These are phyloP conservation scores for Andrena cerasifolii DNA, from an alignment of 1,140 invertebrate species.

Conservation along the genomic window DNA sequence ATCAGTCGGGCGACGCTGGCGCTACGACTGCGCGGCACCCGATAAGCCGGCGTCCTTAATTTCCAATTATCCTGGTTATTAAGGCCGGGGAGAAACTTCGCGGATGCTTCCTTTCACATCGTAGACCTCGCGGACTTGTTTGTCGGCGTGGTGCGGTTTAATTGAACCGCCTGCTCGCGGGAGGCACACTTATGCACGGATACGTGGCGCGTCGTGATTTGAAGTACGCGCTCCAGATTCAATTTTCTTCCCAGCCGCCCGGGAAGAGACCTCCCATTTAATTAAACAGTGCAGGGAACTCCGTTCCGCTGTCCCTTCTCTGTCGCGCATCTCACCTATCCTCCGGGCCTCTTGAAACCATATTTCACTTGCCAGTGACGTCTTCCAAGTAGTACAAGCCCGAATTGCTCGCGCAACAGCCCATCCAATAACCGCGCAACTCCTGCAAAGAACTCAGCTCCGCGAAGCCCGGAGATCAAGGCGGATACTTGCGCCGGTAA, in stretches of 20 bases:
- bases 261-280: background rate
- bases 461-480: too few relatives aligned
- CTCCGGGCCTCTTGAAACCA: too few relatives aligned
- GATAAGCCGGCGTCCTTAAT: slow-evolving; percentile 48
- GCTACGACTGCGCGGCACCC: slow-evolving; percentile 12
- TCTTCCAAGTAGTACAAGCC: too few relatives aligned
- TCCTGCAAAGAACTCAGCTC: too few relatives aligned
- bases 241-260: background rate
- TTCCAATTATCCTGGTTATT: slow-evolving; percentile 55
- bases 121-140: slow-evolving; percentile 39
- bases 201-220: background rate
- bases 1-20: slow-evolving; percentile 6
- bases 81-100: slow-evolving; percentile 49
- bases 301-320: background rate
- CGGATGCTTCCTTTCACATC: slow-evolving; percentile 51
- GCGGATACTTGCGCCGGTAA: too few relatives aligned
- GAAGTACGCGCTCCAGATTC: background rate
- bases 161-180: slow-evolving; percentile 20
- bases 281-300: background rate
- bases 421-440: too few relatives aligned
- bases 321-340: too few relatives aligned
- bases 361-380: too few relatives aligned
- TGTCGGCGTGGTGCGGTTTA: slow-evolving; percentile 26
- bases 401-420: too few relatives aligned
- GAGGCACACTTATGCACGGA: slow-evolving; percentile 14